phyloP scores from a whole-genome alignment of 1,140 invertebrate genomes.

The Lysiphlebus fabarum region DNA sequence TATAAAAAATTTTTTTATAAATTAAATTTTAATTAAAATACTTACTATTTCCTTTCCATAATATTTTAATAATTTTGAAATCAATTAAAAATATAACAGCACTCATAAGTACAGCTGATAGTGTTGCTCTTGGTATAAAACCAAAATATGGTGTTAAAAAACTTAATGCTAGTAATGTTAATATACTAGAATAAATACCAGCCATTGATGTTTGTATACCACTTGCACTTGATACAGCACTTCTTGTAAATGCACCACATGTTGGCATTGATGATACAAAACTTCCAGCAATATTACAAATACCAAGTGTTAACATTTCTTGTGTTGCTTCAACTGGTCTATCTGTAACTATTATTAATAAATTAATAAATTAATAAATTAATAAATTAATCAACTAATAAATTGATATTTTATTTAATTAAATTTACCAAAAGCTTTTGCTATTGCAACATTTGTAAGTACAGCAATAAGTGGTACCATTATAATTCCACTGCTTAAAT shows the following conservation, averaged over 20 bases:
- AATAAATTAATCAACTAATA: neutral
- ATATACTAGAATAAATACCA: conserved; percentile 62
- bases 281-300: conserved; percentile 70
- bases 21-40: no score
- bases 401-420: conserved; percentile 5
- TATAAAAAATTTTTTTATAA: neutral
- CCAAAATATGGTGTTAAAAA: conserved; percentile 70
- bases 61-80: conserved; percentile 56
- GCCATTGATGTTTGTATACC: conserved; percentile 71
- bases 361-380: no score
- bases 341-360: conserved; percentile 42
- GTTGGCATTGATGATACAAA: conserved; percentile 72
- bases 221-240: conserved; percentile 73
- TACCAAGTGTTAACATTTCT: conserved; percentile 66
- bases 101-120: conserved; percentile 67
- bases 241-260: conserved; percentile 69
- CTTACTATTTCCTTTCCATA: conserved; percentile 67
- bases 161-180: conserved; percentile 61
- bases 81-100: conserved; percentile 72
- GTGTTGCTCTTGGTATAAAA: conserved; percentile 66
- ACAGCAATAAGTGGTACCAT: conserved; percentile 71
- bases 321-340: conserved; percentile 62
- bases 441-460: conserved; percentile 75
- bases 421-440: conserved; percentile 70
- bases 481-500: conserved; percentile 66